A percentile compares a stretch with the other conserved stretches of the same genome.
These are phyloP conservation scores for Arctia plantaginis DNA, from an alignment of 2,888 invertebrate genomes.

Conservation along the genomic window DNA sequence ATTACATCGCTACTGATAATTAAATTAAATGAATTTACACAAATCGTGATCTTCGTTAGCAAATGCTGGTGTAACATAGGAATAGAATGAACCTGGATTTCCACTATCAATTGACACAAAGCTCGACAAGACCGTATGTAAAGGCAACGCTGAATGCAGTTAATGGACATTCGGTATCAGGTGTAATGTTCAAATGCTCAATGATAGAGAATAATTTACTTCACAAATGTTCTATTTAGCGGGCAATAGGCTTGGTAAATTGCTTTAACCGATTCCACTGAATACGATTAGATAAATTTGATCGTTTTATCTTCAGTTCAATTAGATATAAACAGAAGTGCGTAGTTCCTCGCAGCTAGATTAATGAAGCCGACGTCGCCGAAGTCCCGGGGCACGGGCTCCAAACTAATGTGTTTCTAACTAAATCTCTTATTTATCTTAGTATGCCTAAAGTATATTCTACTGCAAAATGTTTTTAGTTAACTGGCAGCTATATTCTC, in stretches of 20 bases:
- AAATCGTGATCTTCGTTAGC: neutral
- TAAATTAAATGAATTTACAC: too few relatives aligned
- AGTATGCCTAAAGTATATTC: constrained; percentile 12
- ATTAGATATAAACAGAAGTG: constrained; percentile 37
- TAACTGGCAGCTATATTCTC: constrained; percentile 4
- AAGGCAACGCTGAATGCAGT: neutral
- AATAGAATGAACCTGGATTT: neutral
- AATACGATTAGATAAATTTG: constrained; percentile 49
- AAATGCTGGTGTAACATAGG: neutral
- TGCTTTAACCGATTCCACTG: constrained; percentile 40
- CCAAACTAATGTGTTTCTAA: constrained; percentile 6
- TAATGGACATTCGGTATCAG: constrained; percentile 18
- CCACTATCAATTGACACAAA: neutral
- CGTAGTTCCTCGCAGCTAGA: constrained; percentile 12
- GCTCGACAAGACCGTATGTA: neutral
- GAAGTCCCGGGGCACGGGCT: neutral
- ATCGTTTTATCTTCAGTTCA: constrained; percentile 48
- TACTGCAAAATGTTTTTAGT: constrained; percentile 9
- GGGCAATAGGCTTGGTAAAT: constrained; percentile 37
- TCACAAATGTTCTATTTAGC: constrained; percentile 41
- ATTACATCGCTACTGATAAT: neutral
- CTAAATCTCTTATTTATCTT: constrained; percentile 18
- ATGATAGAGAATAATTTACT: constrained; percentile 10
- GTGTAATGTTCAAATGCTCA: neutral
- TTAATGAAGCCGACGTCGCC: constrained; percentile 1